Evolutionary conservation across 1,140 invertebrate genomes (phyloP).

Genomic region (Doryteuthis pealeii): DNA sequence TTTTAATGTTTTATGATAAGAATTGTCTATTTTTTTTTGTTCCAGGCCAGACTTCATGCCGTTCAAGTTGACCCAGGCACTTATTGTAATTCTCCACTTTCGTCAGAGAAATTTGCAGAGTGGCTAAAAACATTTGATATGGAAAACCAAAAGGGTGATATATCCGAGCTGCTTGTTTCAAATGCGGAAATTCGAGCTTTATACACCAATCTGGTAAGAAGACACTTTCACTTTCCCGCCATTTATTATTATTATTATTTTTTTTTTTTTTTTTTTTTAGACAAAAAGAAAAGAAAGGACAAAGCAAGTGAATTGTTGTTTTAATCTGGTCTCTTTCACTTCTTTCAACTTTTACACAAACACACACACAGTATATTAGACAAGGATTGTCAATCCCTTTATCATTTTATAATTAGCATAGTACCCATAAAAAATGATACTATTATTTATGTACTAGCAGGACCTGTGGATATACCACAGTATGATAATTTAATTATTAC

Average conservation of each 20-base stretch:
- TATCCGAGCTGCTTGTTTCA: slow-evolving; percentile 60
- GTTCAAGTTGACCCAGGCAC: slow-evolving; percentile 61
- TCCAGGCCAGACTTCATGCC: slow-evolving; percentile 57
- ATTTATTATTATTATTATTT: not conserved
- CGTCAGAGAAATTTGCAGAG: slow-evolving; percentile 55
- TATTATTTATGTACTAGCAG: too few relatives aligned
- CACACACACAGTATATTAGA: too few relatives aligned
- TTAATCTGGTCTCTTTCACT: not conserved
- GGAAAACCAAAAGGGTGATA: slow-evolving; percentile 57
- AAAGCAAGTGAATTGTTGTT: not conserved
- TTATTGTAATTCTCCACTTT: slow-evolving; percentile 58
- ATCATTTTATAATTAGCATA: too few relatives aligned
- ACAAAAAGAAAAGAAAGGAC: too few relatives aligned
- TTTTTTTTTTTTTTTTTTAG: slow-evolving; percentile 18
- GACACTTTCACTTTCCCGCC: not conserved
- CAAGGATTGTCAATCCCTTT: too few relatives aligned
- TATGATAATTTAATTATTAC: too few relatives aligned
- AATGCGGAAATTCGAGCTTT: slow-evolving; percentile 58
- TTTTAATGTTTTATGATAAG: too few relatives aligned
- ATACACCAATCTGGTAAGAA: slow-evolving; percentile 60
- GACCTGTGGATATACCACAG: too few relatives aligned
- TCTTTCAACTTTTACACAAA: too few relatives aligned
- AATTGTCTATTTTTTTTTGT: slow-evolving; percentile 12
- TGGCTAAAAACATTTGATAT: slow-evolving; percentile 61
- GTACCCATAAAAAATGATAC: too few relatives aligned